Evolutionary conservation across 2,888 invertebrate species (phyloP).

Genomic region (Lasioglossum malachurum): DNA sequence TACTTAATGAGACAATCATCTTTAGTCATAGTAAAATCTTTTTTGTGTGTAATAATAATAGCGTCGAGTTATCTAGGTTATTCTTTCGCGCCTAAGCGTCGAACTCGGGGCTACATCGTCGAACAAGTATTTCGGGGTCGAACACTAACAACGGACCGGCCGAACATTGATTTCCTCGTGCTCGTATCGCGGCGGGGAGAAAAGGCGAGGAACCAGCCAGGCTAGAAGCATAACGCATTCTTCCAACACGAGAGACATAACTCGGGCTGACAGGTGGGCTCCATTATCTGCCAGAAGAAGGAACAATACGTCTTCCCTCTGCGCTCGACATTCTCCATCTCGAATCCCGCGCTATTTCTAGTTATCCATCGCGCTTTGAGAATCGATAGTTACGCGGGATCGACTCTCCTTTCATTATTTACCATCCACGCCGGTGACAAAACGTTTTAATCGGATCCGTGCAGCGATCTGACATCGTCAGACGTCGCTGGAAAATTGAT

Average conservation of each 20-base stretch:
- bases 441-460: neutral
- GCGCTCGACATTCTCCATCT: slow-evolving; percentile 40
- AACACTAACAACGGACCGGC: slow-evolving; percentile 8
- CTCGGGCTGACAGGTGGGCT: slow-evolving; percentile 78
- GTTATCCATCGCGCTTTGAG: slow-evolving; percentile 53
- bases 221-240: slow-evolving; percentile 70
- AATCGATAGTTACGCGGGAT: slow-evolving; percentile 73
- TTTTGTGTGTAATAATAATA: no score
- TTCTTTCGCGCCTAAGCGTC: neutral
- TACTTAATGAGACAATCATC: no score
- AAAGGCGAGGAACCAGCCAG: slow-evolving; percentile 15
- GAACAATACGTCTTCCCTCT: slow-evolving; percentile 79
- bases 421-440: slow-evolving; percentile 30
- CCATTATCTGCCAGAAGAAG: slow-evolving; percentile 78
- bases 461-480: neutral
- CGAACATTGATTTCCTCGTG: slow-evolving; percentile 47
- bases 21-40: no score
- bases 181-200: slow-evolving; percentile 19
- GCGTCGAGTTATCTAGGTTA: neutral
- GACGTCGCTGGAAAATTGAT: neutral
- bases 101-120: neutral
- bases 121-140: slow-evolving; percentile 18
- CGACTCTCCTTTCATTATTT: slow-evolving; percentile 76
- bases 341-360: slow-evolving; percentile 51
- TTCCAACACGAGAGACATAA: slow-evolving; percentile 74